Evolutionary conservation across 2,888 invertebrate species (phyloP).

Genomic region (Drosophila affinis): DNA sequence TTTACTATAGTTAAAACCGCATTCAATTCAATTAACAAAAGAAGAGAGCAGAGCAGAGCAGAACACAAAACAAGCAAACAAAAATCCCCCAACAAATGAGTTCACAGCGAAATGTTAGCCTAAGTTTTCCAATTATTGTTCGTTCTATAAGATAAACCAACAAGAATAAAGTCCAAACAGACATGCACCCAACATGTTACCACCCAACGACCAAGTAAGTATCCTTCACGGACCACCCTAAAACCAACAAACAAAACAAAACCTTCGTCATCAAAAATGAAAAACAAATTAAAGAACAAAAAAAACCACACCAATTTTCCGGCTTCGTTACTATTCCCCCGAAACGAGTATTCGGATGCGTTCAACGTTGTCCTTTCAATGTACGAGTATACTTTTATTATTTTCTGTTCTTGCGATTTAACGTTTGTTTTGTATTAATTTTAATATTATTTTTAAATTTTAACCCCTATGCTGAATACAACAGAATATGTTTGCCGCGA

Average conservation of each 20-base stretch:
- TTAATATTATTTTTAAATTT: conserved; percentile 34
- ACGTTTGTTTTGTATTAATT: conserved; percentile 30
- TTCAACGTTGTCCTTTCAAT: conserved; percentile 31
- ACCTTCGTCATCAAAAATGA: conserved; percentile 10
- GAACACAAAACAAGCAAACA: conserved; percentile 42
- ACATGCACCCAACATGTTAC: conserved; percentile 26
- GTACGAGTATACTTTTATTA: conserved; percentile 23
- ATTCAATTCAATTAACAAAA: background rate
- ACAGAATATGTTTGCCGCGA: conserved; percentile 34
- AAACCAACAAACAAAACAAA: conserved; percentile 25
- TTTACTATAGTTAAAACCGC: conserved; percentile 29
- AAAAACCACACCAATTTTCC: conserved; percentile 9
- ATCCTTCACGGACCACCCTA: conserved; percentile 53
- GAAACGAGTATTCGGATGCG: conserved; percentile 39
- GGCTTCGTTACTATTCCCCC: conserved; percentile 38
- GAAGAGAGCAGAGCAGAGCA: conserved; percentile 44
- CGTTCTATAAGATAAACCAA: conserved; percentile 58
- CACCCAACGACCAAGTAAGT: conserved; percentile 70
- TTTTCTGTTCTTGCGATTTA: conserved; percentile 15
- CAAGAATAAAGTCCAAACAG: conserved; percentile 43
- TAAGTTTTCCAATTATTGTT: conserved; percentile 69
- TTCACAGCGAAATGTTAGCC: conserved; percentile 68
- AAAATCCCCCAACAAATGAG: conserved; percentile 44
- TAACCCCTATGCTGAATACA: conserved; percentile 27
- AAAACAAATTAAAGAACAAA: conserved; percentile 24